phyloP scores from a whole-genome alignment of 2,888 invertebrate genomes.

The Lottia gigantea region DNA sequence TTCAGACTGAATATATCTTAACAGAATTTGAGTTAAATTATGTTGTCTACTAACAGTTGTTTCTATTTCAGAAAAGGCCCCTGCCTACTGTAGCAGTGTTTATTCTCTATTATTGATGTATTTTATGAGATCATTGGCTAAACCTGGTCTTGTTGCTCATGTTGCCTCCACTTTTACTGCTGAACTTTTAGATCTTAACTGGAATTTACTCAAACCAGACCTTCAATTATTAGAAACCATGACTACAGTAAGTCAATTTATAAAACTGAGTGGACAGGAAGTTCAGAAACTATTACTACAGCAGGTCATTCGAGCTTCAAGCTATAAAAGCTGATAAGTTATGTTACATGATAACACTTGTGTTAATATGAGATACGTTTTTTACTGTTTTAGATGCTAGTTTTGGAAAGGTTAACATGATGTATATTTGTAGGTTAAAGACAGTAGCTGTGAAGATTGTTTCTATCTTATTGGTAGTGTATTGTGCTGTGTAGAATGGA shows the following conservation, averaged over 20 bases:
- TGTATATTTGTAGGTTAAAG: constrained; percentile 8
- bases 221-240: constrained; percentile 77
- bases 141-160: constrained; percentile 76
- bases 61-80: constrained; percentile 10
- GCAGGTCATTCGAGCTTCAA: too few relatives aligned
- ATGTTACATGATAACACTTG: too few relatives aligned
- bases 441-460: constrained; percentile 75
- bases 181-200: constrained; percentile 76
- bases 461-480: constrained; percentile 76
- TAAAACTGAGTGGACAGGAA: too few relatives aligned
- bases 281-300: too few relatives aligned
- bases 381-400: too few relatives aligned
- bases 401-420: too few relatives aligned
- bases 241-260: constrained; percentile 71
- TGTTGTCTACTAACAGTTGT: neutral
- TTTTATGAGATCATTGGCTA: constrained; percentile 78
- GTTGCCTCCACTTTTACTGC: constrained; percentile 75
- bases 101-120: constrained; percentile 69
- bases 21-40: too few relatives aligned
- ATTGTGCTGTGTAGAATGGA: constrained; percentile 78
- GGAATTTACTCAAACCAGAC: constrained; percentile 79
- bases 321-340: too few relatives aligned
- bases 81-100: constrained; percentile 22
- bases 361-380: too few relatives aligned
- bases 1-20: too few relatives aligned